Conservation (phyloP, 1,140 invertebrate genomes). For the Saxidomus purpurata region DNA sequence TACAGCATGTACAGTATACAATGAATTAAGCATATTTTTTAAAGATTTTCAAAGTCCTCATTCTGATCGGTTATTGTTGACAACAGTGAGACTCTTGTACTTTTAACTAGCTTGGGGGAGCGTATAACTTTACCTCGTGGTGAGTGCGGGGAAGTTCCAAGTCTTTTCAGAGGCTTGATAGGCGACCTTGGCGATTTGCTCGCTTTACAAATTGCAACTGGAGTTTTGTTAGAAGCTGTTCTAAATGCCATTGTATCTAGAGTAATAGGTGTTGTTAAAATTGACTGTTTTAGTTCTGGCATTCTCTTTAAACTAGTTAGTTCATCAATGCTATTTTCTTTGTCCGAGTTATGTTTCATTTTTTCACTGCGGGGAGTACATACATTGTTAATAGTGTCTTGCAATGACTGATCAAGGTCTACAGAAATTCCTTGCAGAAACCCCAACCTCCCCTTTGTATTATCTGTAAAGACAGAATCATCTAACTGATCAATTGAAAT, state of each 20-base stretch:
- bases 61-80: slow-evolving; percentile 47
- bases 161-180: slow-evolving; percentile 79
- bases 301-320: slow-evolving; percentile 16
- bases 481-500: not conserved
- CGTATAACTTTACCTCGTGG: slow-evolving; percentile 30
- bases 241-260: slow-evolving; percentile 65
- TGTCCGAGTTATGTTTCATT: not conserved
- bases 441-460: not conserved
- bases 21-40: no score
- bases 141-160: slow-evolving; percentile 75
- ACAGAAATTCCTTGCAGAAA: slow-evolving; percentile 27
- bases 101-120: slow-evolving; percentile 24
- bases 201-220: slow-evolving; percentile 67
- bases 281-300: slow-evolving; percentile 52
- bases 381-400: slow-evolving; percentile 73
- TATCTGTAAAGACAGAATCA: slow-evolving; percentile 17
- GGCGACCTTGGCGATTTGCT: slow-evolving; percentile 72
- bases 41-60: slow-evolving; percentile 60
- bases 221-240: slow-evolving; percentile 75
- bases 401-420: slow-evolving; percentile 70
- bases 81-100: slow-evolving; percentile 7
- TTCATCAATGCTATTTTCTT: slow-evolving; percentile 15
- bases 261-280: slow-evolving; percentile 57
- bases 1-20: no score
- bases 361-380: slow-evolving; percentile 70